Conservation (phyloP, 2,888 invertebrate genomes). For the Platycheirus albimanus region DNA sequence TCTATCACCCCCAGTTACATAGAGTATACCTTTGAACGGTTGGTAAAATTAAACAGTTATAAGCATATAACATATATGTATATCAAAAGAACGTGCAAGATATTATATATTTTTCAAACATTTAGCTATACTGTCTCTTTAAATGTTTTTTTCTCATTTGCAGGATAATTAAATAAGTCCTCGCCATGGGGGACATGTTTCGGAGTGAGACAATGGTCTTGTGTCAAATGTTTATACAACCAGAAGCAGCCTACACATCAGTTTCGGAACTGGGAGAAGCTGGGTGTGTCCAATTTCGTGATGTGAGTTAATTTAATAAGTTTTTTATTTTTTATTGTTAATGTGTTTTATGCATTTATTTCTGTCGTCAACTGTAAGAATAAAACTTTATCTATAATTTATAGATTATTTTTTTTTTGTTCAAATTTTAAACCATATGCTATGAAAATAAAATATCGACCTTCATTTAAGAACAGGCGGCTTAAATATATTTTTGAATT, state of each 20-base stretch:
- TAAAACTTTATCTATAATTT: too few relatives aligned
- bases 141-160: neutral
- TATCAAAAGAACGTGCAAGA: too few relatives aligned
- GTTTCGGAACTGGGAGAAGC: conserved; percentile 97
- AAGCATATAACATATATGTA: too few relatives aligned
- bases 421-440: too few relatives aligned
- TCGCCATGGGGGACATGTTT: conserved; percentile 90
- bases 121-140: too few relatives aligned
- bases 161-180: conserved; percentile 35
- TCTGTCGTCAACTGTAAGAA: too few relatives aligned
- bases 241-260: conserved; percentile 96
- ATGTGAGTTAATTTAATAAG: conserved; percentile 88
- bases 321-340: too few relatives aligned
- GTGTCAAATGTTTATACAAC: conserved; percentile 97
- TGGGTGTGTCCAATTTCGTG: conserved; percentile 96
- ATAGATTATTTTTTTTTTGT: too few relatives aligned
- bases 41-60: neutral
- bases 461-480: too few relatives aligned
- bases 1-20: neutral
- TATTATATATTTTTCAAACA: too few relatives aligned
- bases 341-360: neutral
- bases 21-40: conserved; percentile 6
- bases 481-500: too few relatives aligned
- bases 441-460: too few relatives aligned
- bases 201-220: conserved; percentile 95